Conservation (phyloP, 2,113 vertebrate genomes). For the Plecturocebus donacophilus region DNA sequence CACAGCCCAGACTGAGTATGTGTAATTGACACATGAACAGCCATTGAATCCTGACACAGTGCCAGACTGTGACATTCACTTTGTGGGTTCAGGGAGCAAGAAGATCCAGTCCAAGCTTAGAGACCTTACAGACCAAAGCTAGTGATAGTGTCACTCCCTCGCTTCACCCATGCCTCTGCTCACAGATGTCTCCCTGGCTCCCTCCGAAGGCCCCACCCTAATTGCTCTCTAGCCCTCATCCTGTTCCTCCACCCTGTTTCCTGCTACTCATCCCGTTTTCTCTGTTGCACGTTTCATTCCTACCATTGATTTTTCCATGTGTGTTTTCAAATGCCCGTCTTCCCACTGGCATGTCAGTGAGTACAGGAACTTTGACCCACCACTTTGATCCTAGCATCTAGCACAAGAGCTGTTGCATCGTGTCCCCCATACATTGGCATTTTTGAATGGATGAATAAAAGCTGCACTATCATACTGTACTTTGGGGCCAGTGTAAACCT, state of each 20-base stretch:
- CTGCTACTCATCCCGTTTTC: neutral
- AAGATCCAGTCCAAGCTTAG: neutral
- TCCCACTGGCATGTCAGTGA: neutral
- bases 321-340: neutral
- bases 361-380: neutral
- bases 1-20: neutral
- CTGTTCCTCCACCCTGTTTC: too few species aligned
- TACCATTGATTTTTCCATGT: too few species aligned
- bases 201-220: rapidly evolving
- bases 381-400: neutral
- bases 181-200: rapidly evolving
- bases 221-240: neutral
- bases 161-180: neutral
- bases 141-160: rapidly evolving
- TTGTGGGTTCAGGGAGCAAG: neutral
- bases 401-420: neutral
- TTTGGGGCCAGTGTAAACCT: neutral
- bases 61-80: rapidly evolving
- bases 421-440: neutral
- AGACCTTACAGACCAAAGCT: neutral
- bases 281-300: neutral
- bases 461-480: neutral
- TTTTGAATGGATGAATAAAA: neutral
- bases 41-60: neutral
- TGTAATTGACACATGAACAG: neutral